Evolutionary conservation across 2,888 invertebrate species (phyloP).

Genomic region (Agriopis aurantiaria): DNA sequence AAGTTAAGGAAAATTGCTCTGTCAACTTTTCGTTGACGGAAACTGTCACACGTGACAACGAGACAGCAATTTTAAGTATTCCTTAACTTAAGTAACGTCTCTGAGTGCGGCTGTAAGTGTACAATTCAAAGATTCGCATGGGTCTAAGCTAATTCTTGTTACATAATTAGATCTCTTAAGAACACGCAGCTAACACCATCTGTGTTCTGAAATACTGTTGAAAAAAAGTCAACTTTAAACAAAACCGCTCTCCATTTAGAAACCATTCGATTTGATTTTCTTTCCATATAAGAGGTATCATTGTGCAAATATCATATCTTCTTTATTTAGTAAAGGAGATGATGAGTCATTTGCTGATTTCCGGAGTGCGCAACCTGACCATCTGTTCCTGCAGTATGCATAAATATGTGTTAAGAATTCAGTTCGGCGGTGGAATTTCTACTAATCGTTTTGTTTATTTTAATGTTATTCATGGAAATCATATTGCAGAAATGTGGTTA

Average conservation of each 20-base stretch:
- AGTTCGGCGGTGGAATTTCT: conserved; percentile 53
- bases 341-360: conserved; percentile 75
- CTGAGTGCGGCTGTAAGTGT: too few species aligned
- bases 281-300: conserved; percentile 38
- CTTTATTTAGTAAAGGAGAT: conserved; percentile 72
- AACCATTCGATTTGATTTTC: conserved; percentile 30
- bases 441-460: conserved; percentile 42
- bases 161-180: too few species aligned
- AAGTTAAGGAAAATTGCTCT: too few species aligned
- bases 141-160: too few species aligned
- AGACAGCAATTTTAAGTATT: too few species aligned
- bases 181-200: too few species aligned
- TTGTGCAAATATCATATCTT: conserved; percentile 65
- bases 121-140: too few species aligned
- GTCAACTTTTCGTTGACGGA: too few species aligned
- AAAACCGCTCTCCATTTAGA: too few species aligned
- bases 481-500: conserved; percentile 16
- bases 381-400: conserved; percentile 76
- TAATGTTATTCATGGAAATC: conserved; percentile 31
- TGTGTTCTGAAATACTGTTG: not conserved
- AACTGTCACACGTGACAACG: too few species aligned
- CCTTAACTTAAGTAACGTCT: too few species aligned
- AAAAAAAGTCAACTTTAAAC: too few species aligned
- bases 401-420: conserved; percentile 65
- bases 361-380: conserved; percentile 73